Percentiles rank a stretch among this genome's conserved stretches.
Conservation (phyloP, 2,888 invertebrate genomes). For the Eilema sororculum region DNA sequence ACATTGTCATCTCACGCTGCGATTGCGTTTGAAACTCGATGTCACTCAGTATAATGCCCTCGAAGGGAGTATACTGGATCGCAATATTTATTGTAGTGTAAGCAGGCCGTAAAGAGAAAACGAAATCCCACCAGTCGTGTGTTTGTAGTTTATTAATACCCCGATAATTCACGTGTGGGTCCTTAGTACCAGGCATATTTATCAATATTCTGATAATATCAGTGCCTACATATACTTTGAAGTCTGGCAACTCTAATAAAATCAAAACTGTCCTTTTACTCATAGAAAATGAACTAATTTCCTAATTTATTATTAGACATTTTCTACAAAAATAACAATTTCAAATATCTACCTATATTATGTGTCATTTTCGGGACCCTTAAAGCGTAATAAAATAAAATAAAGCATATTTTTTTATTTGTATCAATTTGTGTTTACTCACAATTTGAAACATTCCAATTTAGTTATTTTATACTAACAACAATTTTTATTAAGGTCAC, state of each 20-base stretch:
- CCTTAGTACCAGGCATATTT: too few relatives aligned
- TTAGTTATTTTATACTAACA: not conserved
- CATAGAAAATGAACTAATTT: not conserved
- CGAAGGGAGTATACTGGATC: too few relatives aligned
- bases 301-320: not conserved
- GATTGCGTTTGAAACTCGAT: too few relatives aligned
- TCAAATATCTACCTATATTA: not conserved
- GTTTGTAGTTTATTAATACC: too few relatives aligned
- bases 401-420: not conserved
- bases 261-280: not conserved
- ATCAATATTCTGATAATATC: too few relatives aligned
- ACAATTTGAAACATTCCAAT: slow-evolving; percentile 2
- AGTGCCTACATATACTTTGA: not conserved
- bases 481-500: not conserved
- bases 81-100: too few relatives aligned
- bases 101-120: too few relatives aligned
- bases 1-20: too few relatives aligned
- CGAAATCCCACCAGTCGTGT: too few relatives aligned
- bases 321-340: not conserved
- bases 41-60: too few relatives aligned
- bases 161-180: too few relatives aligned
- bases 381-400: not conserved
- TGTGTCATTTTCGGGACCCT: not conserved
- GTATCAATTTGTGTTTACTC: slow-evolving; percentile 4
- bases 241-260: not conserved